Base-by-base conservation (phyloP, 2,113 vertebrate species). In the Nesogale talazaci region DNA sequence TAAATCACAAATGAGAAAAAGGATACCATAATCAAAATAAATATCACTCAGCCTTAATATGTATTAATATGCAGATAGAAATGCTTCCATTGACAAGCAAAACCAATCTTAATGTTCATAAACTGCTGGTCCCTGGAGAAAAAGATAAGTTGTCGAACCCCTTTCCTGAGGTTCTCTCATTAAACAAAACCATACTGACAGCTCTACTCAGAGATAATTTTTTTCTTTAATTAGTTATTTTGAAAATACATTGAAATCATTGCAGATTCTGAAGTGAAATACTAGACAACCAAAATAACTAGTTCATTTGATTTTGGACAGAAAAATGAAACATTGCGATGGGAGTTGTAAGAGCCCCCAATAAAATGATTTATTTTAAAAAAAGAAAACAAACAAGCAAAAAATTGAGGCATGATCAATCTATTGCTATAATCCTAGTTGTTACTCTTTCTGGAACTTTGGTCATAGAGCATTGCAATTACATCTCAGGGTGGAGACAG, bases 211-310 rank as follows among this genome's bases (percentile, higher is more conserved):
- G 38, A 31, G 11, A 56, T 79, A 65, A 56, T 2, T 79, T 74
- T 90, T 34, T 34, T n/a, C 12, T 65, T 90, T 94, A 78, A 78
- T 69, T 34, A 19, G 5, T 70, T 61, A n/a, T 70, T 75, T 94
- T 80, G 85, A 80, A 88, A 86, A 78, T 88, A 88, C 91, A 5
- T 90, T 84, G 38, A 23, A 93, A 92, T 19, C 1, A 61, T 10
- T n/a, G 2, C 65, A 52, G 78, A 82, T n/a, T 65, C 31, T 90
- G 79, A 90, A 80, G 27, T 19, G 3, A 72, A 80, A 67, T 77
- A 83, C 16, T 89, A 25, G 4, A 89, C 7, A 70, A 27, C 34
- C 72, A 16, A 42, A 86, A 67, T 81, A 46, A 90, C 25, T 11
- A 31, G 29, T 63, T 63, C 59, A 52, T 86, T 83, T 57, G 31